Conservation (phyloP, 2,113 vertebrate species). For the Bufo gargarizans region DNA sequence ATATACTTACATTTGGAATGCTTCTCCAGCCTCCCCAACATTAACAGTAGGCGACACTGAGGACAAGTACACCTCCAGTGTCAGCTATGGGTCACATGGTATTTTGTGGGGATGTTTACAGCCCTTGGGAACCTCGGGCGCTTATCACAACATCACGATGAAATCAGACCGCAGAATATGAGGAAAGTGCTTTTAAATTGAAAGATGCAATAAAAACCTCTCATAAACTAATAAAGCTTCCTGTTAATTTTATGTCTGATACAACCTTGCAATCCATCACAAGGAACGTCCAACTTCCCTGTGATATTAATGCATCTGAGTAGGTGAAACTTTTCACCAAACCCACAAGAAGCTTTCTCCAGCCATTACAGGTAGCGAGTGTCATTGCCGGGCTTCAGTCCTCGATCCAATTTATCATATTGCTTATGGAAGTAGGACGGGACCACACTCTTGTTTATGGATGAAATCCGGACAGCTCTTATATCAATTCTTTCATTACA, state of each 20-base stretch:
- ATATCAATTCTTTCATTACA: not conserved
- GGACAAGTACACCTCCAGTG: not conserved
- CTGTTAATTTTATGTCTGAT: slow-evolving; percentile 58
- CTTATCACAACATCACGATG: slow-evolving; percentile 38
- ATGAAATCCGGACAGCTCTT: not conserved
- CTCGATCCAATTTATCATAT: not conserved
- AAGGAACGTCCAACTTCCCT: slow-evolving; percentile 15
- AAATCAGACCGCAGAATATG: slow-evolving; percentile 54
- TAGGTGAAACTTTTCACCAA: not conserved
- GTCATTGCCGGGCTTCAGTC: not conserved
- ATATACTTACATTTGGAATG: not conserved
- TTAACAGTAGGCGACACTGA: not conserved
- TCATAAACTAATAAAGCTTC: slow-evolving; percentile 57
- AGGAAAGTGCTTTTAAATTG: slow-evolving; percentile 59
- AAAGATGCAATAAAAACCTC: slow-evolving; percentile 55
- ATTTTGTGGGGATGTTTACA: slow-evolving; percentile 3
- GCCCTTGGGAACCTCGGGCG: slow-evolving; percentile 14
- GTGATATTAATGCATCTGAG: slow-evolving; percentile 29
- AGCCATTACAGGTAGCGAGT: slow-evolving; percentile 7
- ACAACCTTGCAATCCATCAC: slow-evolving; percentile 55
- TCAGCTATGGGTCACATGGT: slow-evolving; percentile 10
- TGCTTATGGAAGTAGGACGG: not conserved
- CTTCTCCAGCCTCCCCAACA: too few relatives aligned
- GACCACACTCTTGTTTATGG: not conserved
- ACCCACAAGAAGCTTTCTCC: slow-evolving; percentile 35